A percentile compares a stretch with the other conserved stretches of the same genome.
Conservation (phyloP, 2,888 invertebrate genomes). For the Cerastis rubricosa region DNA sequence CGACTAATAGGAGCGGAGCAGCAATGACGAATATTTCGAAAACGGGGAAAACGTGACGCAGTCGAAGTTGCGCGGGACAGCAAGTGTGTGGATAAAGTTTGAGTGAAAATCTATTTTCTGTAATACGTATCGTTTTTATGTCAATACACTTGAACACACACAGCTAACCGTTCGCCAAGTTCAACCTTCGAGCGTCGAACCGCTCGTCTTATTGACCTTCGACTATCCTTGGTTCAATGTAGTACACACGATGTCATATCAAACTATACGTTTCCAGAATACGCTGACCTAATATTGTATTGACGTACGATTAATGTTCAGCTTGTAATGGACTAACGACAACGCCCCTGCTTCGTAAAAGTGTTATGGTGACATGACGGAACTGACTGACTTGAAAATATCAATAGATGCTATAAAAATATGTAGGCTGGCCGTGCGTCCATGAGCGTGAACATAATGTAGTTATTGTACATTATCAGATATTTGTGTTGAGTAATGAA, state of each 20-base stretch:
- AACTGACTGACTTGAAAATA: neutral
- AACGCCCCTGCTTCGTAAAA: neutral
- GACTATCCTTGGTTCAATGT: constrained; percentile 16
- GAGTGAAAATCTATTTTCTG: constrained; percentile 1
- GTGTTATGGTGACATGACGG: neutral
- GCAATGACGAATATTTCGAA: too few species aligned
- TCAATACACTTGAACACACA: neutral
- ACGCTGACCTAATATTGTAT: neutral
- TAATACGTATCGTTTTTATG: neutral
- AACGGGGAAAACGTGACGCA: too few species aligned
- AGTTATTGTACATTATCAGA: constrained; percentile 28
- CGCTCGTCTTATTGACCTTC: constrained; percentile 6
- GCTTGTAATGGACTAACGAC: neutral
- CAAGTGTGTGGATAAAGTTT: neutral
- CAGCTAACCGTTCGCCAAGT: constrained; percentile 3
- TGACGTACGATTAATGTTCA: neutral
- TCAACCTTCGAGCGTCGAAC: constrained; percentile 15
- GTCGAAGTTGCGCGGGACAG: too few species aligned
- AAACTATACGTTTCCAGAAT: neutral
- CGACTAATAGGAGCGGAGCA: too few species aligned
- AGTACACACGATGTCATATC: neutral
- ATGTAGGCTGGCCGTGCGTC: neutral
- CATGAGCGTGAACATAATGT: constrained; percentile 18
- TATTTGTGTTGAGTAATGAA: constrained; percentile 20
- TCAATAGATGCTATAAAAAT: neutral